Evolutionary conservation across 2,113 vertebrate genomes (phyloP).

Genomic region (Ancistrus triradiatus): DNA sequence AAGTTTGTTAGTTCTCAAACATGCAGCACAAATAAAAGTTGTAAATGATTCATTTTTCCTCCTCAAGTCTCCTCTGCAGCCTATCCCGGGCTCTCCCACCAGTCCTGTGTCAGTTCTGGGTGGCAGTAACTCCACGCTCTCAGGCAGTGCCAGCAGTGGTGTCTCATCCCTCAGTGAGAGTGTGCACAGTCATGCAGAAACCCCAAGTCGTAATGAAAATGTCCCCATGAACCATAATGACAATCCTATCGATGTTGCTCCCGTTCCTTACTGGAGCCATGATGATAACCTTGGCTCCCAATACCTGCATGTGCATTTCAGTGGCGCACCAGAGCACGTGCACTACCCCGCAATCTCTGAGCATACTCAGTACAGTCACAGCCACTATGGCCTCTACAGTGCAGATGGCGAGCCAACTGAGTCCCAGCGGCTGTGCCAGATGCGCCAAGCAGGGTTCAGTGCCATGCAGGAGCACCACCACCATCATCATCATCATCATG

Average conservation of each 20-base stretch:
- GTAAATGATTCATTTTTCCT: constrained; percentile 7
- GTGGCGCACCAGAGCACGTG: constrained; percentile 49
- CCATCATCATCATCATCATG: constrained; percentile 68
- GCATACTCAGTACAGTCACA: constrained; percentile 64
- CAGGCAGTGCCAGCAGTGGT: constrained; percentile 91
- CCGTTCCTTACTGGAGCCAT: constrained; percentile 90
- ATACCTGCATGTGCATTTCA: constrained; percentile 30
- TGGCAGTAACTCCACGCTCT: constrained; percentile 93
- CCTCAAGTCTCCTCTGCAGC: constrained; percentile 84
- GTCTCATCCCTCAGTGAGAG: constrained; percentile 94
- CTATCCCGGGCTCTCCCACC: constrained; percentile 93
- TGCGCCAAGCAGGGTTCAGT: constrained; percentile 71
- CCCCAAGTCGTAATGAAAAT: constrained; percentile 27
- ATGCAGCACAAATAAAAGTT: too few relatives aligned
- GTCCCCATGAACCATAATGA: constrained; percentile 82
- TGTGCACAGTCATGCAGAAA: constrained; percentile 33
- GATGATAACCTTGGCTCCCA: constrained; percentile 27
- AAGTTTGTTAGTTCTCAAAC: too few relatives aligned
- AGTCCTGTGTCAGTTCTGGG: constrained; percentile 90
- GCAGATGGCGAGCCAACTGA: constrained; percentile 47
- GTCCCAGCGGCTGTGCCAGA: constrained; percentile 63
- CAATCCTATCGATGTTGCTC: constrained; percentile 76
- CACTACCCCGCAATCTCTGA: constrained; percentile 63
- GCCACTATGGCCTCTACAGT: constrained; percentile 72
- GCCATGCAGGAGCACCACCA: constrained; percentile 77